A percentile compares a stretch with the other conserved stretches of the same genome.
Evolutionary conservation across 2,113 vertebrate genomes (phyloP).

Genomic region (Oxygymnocypris stewartii): DNA sequence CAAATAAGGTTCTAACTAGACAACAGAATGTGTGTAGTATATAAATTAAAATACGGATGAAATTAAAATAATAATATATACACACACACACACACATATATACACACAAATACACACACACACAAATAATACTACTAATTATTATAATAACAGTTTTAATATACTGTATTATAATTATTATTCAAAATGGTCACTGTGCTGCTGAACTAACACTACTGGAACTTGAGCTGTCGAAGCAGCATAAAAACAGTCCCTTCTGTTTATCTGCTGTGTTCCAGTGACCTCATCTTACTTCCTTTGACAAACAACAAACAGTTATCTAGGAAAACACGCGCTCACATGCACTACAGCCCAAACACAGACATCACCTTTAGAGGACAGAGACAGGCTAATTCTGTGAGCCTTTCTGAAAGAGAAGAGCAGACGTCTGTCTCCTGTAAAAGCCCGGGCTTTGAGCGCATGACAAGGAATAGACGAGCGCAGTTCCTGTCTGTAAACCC

Average conservation of each 20-base stretch:
- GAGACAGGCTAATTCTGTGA: not conserved
- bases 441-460: not conserved
- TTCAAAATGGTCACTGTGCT: conserved; percentile 3
- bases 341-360: conserved; percentile 20
- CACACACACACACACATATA: no score
- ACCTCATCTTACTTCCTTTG: conserved; percentile 71
- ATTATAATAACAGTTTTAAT: not conserved
- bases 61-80: not conserved
- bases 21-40: not conserved
- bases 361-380: conserved; percentile 4
- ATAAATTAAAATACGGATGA: not conserved
- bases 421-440: conserved; percentile 15
- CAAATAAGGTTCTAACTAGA: not conserved
- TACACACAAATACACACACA: no score
- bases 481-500: conserved; percentile 55
- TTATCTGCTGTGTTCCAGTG: conserved; percentile 57
- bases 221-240: conserved; percentile 25
- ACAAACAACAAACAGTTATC: conserved; percentile 54
- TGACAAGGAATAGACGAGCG: conserved; percentile 41
- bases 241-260: conserved; percentile 42
- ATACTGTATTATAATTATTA: not conserved
- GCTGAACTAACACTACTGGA: not conserved
- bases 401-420: conserved; percentile 6
- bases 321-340: conserved; percentile 15
- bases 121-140: no score